Base-by-base conservation (phyloP, 2,888 invertebrate genomes). In the Dilophus febrilis region DNA sequence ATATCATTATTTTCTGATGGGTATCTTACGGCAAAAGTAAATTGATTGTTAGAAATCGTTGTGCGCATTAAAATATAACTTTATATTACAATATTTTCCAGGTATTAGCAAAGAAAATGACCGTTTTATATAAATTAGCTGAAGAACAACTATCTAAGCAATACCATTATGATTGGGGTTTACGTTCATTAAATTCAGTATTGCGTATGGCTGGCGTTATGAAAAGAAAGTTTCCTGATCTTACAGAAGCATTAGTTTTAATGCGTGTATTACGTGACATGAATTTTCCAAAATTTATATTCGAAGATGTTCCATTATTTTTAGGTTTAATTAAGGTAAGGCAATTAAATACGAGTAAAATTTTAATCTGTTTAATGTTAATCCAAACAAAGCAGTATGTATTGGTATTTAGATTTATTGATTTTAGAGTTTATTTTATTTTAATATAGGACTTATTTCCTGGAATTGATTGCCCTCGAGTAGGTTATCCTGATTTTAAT, bases 1-100 rank as follows among this genome's bases (percentile, higher is more conserved):
- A 90, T 92, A 50, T 90, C 88, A 43, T 64, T 92, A 19, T 90
- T 90, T 59, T 87, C 90, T 8, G 90, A 91, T 56, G 92, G 92
- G 7, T 92, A 92, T 58, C 64, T 87, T 1, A 74, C 83, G 32
- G 88, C 91, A 1, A 91, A 90, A 68, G 80, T 82, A 49, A 46
- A 40, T 42, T 11, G 3, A 31, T 31, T 35, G 5, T n/a, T 32
- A 27, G 19, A 17, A 5, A 14, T 36, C 3, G 6, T 22, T 29
- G 26, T 22, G 32, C 27, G 26, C 22, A 40, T 64, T 64, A 32
- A 31, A 18, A 17, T 45, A 30, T 32, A 16, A 11, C 27, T 40
- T 38, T 30, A n/a, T 31, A n/a, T 27, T 32, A 13, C 17, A n/a
- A n/a, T n/a, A n/a, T 33, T 44, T 34, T 50, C 11, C 41, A 71